Percentiles rank a stretch among this genome's conserved stretches.
Conservation (phyloP, 2,113 vertebrate genomes). For the Paedocypris sp. region DNA sequence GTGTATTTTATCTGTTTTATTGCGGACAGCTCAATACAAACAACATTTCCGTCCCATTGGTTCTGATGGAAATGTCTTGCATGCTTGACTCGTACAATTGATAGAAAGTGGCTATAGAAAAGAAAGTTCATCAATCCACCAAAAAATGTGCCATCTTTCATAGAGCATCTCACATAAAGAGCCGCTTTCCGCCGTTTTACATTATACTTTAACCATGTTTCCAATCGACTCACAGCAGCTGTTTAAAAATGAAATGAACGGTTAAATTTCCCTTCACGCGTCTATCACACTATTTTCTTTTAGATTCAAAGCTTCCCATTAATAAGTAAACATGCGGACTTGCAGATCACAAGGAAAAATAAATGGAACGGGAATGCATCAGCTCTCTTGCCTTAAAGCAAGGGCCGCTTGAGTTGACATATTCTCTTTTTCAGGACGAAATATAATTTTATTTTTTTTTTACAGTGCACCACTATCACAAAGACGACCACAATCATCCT, state of each 20-base stretch:
- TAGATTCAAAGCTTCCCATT: conserved; percentile 5
- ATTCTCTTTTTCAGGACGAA: background rate
- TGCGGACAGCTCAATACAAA: conserved; percentile 11
- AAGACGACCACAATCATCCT: background rate
- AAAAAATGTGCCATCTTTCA: conserved; percentile 1
- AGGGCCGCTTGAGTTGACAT: background rate
- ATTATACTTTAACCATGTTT: conserved; percentile 24
- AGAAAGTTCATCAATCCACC: conserved; percentile 13
- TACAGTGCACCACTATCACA: background rate
- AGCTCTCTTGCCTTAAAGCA: background rate
- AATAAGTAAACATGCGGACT: conserved; percentile 33
- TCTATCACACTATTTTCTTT: conserved; percentile 14
- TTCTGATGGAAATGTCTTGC: background rate
- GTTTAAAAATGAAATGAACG: conserved; percentile 23
- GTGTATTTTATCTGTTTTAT: conserved; percentile 8
- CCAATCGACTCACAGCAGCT: conserved; percentile 9
- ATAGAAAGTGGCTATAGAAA: conserved; percentile 16
- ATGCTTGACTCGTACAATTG: conserved; percentile 18
- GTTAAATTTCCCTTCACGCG: background rate
- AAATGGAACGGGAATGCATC: conserved; percentile 9
- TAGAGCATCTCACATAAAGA: conserved; percentile 23
- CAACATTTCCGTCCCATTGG: conserved; percentile 31
- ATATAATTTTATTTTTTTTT: background rate
- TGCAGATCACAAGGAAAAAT: conserved; percentile 30
- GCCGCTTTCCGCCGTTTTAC: conserved; percentile 10